A percentile compares a stretch with the other conserved stretches of the same genome.
Evolutionary conservation across 2,797 vertebrate species (phyloP).

Genomic region (Spondyliosoma cantharus): DNA sequence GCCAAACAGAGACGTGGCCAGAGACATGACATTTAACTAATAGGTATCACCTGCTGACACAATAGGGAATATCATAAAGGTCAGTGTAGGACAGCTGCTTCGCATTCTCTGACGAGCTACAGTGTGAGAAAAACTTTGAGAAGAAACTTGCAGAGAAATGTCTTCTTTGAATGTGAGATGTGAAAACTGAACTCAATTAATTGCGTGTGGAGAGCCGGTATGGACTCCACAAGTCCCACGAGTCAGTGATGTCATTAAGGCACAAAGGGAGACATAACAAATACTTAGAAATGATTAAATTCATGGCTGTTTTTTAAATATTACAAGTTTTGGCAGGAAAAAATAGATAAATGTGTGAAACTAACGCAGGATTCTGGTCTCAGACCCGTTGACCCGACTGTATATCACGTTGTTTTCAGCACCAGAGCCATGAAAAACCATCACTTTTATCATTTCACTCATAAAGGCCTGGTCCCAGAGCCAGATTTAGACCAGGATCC

Average conservation of each 20-base stretch:
- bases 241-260: too few relatives aligned
- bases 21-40: conserved; percentile 48
- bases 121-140: neutral
- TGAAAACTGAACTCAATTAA: too few relatives aligned
- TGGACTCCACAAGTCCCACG: too few relatives aligned
- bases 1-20: neutral
- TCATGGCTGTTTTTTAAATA: too few relatives aligned
- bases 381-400: too few relatives aligned
- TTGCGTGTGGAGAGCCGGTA: too few relatives aligned
- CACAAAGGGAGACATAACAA: too few relatives aligned
- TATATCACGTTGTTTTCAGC: neutral
- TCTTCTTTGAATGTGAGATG: neutral
- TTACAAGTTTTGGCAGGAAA: too few relatives aligned
- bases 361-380: too few relatives aligned
- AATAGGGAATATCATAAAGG: conserved; percentile 41
- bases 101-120: neutral
- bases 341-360: too few relatives aligned
- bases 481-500: conserved; percentile 9
- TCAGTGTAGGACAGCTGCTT: conserved; percentile 19
- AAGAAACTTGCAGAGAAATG: neutral
- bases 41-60: conserved; percentile 36
- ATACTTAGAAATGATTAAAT: too few relatives aligned
- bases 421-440: neutral
- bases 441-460: too few relatives aligned
- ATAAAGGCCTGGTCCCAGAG: neutral